Evolutionary conservation across 2,797 vertebrate genomes (phyloP).

Genomic region (Linurgus olivaceus): DNA sequence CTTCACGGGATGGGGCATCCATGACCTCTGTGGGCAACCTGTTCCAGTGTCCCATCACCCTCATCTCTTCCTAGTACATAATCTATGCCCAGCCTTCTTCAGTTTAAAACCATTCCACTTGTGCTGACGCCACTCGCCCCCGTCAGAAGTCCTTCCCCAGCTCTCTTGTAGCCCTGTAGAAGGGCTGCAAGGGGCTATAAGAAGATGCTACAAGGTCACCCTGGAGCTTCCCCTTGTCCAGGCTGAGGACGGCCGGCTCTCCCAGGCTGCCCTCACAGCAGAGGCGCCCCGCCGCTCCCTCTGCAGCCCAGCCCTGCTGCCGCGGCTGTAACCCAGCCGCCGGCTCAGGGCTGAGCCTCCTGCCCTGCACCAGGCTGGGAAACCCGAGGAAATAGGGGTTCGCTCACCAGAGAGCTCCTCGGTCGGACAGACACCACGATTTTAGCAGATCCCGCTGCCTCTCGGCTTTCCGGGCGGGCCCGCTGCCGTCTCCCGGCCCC

Average conservation of each 20-base stretch:
- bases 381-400: not conserved
- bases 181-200: not conserved
- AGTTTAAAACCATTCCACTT: not conserved
- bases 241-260: not conserved
- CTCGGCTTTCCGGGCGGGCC: too few relatives aligned
- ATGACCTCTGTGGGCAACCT: not conserved
- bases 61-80: not conserved
- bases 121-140: too few relatives aligned
- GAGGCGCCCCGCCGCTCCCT: not conserved
- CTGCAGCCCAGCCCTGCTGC: not conserved
- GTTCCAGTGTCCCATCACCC: not conserved
- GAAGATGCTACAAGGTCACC: not conserved
- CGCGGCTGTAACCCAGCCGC: rapidly evolving
- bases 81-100: not conserved
- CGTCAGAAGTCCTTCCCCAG: not conserved
- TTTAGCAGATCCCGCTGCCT: not conserved
- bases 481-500: not conserved
- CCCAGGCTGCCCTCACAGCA: not conserved
- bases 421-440: rapidly evolving
- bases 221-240: not conserved
- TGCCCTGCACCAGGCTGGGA: not conserved
- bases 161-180: not conserved
- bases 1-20: not conserved
- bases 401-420: not conserved
- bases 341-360: not conserved